Evolutionary conservation across 2,888 invertebrate species (phyloP).

Genomic region (Aspidiotus destructor): DNA sequence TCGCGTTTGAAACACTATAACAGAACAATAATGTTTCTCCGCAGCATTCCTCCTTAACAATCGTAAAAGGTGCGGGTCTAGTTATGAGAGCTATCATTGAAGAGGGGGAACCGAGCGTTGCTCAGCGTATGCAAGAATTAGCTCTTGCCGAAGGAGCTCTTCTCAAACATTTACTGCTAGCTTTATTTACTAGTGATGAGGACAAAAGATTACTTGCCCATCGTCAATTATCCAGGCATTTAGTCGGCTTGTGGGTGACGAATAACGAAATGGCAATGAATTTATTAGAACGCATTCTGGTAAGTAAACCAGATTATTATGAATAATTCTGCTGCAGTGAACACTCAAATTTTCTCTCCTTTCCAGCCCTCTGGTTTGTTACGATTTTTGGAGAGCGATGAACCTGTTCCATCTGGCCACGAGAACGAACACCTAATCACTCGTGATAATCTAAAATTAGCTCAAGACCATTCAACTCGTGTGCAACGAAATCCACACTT

Average conservation of each 20-base stretch:
- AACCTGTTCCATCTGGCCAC: constrained; percentile 68
- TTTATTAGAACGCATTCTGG: constrained; percentile 76
- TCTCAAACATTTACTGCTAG: constrained; percentile 80
- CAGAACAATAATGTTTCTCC: background rate
- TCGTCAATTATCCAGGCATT: constrained; percentile 83
- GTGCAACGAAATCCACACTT: constrained; percentile 60
- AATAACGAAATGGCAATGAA: constrained; percentile 86
- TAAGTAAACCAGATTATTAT: constrained; percentile 43
- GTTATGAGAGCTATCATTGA: constrained; percentile 96
- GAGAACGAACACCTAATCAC: constrained; percentile 53
- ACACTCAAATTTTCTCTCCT: background rate
- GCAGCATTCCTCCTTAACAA: constrained; percentile 92
- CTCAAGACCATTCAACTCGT: constrained; percentile 65
- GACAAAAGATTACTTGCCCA: constrained; percentile 78
- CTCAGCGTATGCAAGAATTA: constrained; percentile 87
- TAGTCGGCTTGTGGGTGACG: constrained; percentile 92
- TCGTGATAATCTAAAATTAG: constrained; percentile 90
- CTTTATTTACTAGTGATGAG: constrained; percentile 70
- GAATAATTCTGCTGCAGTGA: too few species aligned
- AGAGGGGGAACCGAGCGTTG: constrained; percentile 86
- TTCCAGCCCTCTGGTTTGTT: constrained; percentile 82
- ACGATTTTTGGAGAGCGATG: constrained; percentile 76
- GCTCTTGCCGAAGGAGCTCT: constrained; percentile 94
- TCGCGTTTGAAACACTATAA: background rate
- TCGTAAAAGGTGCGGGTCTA: constrained; percentile 90